Evolutionary conservation across 2,888 invertebrate species (phyloP), one percentile per base, ranked within the genome.

Genomic region (Synergus itoensis): DNA sequence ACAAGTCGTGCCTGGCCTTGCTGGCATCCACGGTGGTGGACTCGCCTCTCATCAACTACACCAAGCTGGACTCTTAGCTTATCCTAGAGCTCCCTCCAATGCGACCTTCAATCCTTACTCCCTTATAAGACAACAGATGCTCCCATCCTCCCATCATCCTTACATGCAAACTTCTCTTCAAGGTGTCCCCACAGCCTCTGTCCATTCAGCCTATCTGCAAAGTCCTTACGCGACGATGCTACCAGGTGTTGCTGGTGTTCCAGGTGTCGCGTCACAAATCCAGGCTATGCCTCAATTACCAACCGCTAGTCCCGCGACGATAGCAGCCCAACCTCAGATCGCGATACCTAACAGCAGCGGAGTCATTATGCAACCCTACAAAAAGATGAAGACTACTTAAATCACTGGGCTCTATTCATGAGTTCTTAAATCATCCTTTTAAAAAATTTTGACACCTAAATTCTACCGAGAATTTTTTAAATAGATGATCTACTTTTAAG

Each of bases 341-440:
- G 92, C 93, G 8, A 91, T 93, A 18, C 92, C 91, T 79, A 90
- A 89, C 69, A 91, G 87, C 90, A 85, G 92, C 86, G 88, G 92
- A 87, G 87, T 90, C 88, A 94, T 95, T 36, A 94, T 96, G 91
- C 97, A 97, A 92, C 97, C 97, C 80, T 97, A 96, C 93, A 97
- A 97, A 93, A 97, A 97, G 94, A 96, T 97, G 95, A 97, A 97
- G 94, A 97, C 97, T 89, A 97, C 96, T 91, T 96, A 96, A 94
- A 89, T 83, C 78, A 18, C 9, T 53, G n/a, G 11, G 45, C 9
- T 73, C n/a, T n/a, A 40, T 9, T 11, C 3, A 9, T 9, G 16
- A 12, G 12, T 8, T n/a, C 41, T 41, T 62, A 4, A 14, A 62
- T 62, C 14, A 28, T 62, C 62, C 7, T 62, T 28, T 62, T 7